Percentiles rank a stretch among this genome's conserved stretches.
Conservation (phyloP, 2,113 vertebrate genomes). For the Piaya cayana region DNA sequence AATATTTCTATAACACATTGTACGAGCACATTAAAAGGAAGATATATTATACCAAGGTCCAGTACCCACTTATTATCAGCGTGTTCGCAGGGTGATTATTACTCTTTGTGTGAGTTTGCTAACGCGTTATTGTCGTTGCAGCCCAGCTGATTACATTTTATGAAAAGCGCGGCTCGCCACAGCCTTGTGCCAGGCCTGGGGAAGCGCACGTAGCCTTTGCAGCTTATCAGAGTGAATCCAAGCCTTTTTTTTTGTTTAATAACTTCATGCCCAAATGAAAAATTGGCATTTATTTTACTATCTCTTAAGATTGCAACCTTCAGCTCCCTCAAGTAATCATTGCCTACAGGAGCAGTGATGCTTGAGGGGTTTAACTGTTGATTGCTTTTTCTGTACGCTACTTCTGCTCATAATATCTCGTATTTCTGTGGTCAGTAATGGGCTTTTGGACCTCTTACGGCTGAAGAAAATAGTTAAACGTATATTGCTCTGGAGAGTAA, state of each 20-base stretch:
- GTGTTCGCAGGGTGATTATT: not conserved
- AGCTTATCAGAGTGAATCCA: slow-evolving; percentile 19
- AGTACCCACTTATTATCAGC: not conserved
- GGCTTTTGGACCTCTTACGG: slow-evolving; percentile 16
- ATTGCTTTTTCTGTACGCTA: not conserved
- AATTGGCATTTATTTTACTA: not conserved
- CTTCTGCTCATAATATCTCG: not conserved
- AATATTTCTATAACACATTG: not conserved
- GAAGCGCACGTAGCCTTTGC: not conserved
- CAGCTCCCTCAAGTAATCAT: not conserved
- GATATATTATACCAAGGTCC: not conserved
- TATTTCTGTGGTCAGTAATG: slow-evolving; percentile 37
- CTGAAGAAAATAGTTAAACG: slow-evolving; percentile 44
- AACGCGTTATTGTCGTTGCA: not conserved
- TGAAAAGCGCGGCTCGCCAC: not conserved
- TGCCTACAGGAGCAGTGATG: not conserved
- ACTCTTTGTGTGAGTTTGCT: not conserved
- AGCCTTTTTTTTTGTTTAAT: not conserved
- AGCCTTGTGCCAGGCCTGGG: not conserved
- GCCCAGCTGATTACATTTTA: not conserved
- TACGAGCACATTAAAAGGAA: not conserved
- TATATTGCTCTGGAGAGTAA: slow-evolving; percentile 31
- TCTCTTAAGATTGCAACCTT: slow-evolving; percentile 12
- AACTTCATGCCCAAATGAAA: not conserved
- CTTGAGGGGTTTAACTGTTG: not conserved